Evolutionary conservation across 2,113 vertebrate genomes (phyloP), one percentile per base, ranked within the genome.

Genomic region (Trematomus loennbergii): DNA sequence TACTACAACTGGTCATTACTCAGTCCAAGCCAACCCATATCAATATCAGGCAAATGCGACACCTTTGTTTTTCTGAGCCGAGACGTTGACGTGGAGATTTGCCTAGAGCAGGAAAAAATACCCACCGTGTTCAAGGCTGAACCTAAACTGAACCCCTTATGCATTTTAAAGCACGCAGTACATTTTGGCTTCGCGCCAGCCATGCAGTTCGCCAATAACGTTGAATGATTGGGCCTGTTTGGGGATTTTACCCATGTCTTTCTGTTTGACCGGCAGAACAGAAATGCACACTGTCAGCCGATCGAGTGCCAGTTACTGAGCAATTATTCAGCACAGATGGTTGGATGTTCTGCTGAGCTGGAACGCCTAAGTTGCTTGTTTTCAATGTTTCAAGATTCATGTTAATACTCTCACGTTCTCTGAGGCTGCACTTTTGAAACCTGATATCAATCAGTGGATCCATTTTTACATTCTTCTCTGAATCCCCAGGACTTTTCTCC

Each of bases 271-370:
- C 69, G 75, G 70, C 4, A 12, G 81, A 85, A 72, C 62, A 79
- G 75, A 84, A 90, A 83, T 33, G 12, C 75, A 70, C 66, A 29
- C 58, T 36, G 62, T 71, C 75, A 79, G 72, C 61, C 75, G 75
- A 87, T 68, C 72, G 69, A 80, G 72, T 78, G 82, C 82, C 84
- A 79, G 73, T 86, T 84, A 66, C 60, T 86, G 77, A 81, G 45
- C 79, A 79, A 78, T 86, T 79, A 76, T 71, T 85, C 85, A 76
- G 52, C 59, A 11, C 82, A 89, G 79, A 85, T 79, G 81, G 76
- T 58, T 33, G 64, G 81, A 87, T 49, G 84, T 85, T 90, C 78
- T 83, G 83, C 83, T 75, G 89, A 89, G 75, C 64, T 74, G 36
- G 57, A 78, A 79, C 50, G 66, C 79, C 87, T 71, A 60, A 86